phyloP scores from a whole-genome alignment of 2,797 vertebrate genomes.

The Bryconaethiops microstoma region DNA sequence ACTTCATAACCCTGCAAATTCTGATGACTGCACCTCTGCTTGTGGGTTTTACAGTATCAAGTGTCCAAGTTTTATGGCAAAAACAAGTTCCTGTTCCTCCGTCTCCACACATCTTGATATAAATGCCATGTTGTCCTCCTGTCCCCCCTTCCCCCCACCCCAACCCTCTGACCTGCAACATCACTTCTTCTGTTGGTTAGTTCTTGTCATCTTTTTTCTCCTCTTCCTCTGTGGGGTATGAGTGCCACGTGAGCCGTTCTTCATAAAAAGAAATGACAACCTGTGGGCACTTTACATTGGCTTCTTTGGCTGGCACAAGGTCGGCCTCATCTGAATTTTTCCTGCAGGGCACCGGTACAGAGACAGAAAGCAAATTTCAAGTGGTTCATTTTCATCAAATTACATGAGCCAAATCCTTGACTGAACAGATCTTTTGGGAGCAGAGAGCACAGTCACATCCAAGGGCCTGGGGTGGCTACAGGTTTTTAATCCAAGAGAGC shows the following conservation, averaged over 20 bases:
- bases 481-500: no score
- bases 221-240: constrained; percentile 95
- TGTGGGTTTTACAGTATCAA: constrained; percentile 37
- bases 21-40: constrained; percentile 29
- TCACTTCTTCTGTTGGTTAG: constrained; percentile 64
- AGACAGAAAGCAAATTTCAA: not conserved
- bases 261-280: constrained; percentile 99
- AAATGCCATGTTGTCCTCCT: not conserved
- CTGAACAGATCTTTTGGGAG: not conserved
- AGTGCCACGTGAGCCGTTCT: constrained; percentile 97
- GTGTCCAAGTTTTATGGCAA: constrained; percentile 49
- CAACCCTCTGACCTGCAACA: not conserved
- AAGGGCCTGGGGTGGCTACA: no score
- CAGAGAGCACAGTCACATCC: not conserved
- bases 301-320: constrained; percentile 96
- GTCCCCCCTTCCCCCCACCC: not conserved
- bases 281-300: constrained; percentile 91
- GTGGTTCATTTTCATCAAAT: not conserved
- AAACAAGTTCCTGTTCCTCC: not conserved
- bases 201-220: constrained; percentile 98
- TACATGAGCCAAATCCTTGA: not conserved
- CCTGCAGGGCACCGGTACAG: constrained; percentile 72
- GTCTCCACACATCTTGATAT: not conserved
- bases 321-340: constrained; percentile 96
- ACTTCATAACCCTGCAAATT: not conserved